Evolutionary conservation across 2,797 vertebrate species (phyloP), one percentile per base, ranked within the genome.

Genomic region (Cossypha caffra): DNA sequence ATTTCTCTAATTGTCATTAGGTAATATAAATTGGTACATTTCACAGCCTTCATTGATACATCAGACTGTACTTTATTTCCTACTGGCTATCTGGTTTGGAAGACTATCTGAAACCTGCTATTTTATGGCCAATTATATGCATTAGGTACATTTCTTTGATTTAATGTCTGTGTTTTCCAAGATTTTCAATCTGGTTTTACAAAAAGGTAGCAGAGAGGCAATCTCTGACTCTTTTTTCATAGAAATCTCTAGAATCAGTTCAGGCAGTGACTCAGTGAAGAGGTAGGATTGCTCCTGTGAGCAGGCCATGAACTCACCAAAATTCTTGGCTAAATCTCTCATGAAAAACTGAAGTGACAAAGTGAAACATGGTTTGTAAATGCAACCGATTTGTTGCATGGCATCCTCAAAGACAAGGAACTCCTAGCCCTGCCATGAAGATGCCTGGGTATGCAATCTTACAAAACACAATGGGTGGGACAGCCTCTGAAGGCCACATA

Each of bases 1-100:
- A 80, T 93, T 92, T 95, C 78, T 92, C 72, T 93, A 91, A 92
- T 80, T 94, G 48, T 68, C 80, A 87, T 79, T 84, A 94, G 45
- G 37, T 61, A 90, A 72, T n/a, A 86, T 68, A 95, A 95, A 95
- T 55, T 64, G 75, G 42, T 68, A 89, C 72, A 93, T 88, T 92
- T 94, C 84, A 89, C 67, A 91, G 72, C 40, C 47, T 91, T 89
- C 91, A 90, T 58, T 80, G 75, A 93, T 83, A 68, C 20, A 86
- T 26, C 40, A 83, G 66, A 74, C 59, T 86, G 58, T 73, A 73
- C n/a, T 95, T 91, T 66, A 91, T 51, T 88, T 91, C 79, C 83
- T 50, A 74, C 17, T 50, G 42, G 51, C 47, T 84, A 80, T 15
- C 23, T 62, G 58, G 18, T 28, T 23, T 3, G 28, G 64, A 83